Evolutionary conservation across 1,140 invertebrate species (phyloP).

Genomic region (Orchestia grillus): DNA sequence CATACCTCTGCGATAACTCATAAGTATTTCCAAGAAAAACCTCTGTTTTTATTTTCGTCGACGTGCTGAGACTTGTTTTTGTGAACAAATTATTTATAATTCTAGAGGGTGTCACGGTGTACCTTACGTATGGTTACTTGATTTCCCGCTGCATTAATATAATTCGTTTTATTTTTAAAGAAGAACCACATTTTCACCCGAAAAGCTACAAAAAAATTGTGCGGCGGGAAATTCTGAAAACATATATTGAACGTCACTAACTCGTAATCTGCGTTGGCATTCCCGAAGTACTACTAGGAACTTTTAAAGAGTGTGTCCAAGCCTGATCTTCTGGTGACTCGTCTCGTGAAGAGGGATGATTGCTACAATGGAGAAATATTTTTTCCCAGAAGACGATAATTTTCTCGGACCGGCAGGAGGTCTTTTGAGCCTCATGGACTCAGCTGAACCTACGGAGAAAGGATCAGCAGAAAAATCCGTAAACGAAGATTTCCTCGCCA

Average conservation of each 20-base stretch:
- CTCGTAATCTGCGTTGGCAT: not conserved
- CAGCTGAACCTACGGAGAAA: not conserved
- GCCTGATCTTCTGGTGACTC: not conserved
- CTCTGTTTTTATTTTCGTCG: not conserved
- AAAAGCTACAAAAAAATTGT: too few species aligned
- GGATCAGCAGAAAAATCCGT: not conserved
- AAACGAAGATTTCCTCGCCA: not conserved
- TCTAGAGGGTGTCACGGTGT: not conserved
- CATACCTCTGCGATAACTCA: not conserved
- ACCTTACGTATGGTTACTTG: not conserved
- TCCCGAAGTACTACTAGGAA: not conserved
- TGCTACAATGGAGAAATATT: constrained; percentile 49
- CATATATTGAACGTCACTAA: not conserved
- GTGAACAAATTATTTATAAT: not conserved
- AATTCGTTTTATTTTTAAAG: too few species aligned
- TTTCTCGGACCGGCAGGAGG: constrained; percentile 36
- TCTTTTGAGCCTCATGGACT: constrained; percentile 20
- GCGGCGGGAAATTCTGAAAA: too few species aligned
- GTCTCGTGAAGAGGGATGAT: constrained; percentile 14
- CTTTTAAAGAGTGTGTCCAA: not conserved
- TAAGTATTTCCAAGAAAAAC: not conserved
- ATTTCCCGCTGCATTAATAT: not conserved
- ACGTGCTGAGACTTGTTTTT: not conserved
- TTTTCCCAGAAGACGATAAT: constrained; percentile 50
- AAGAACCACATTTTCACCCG: too few species aligned